Base-by-base conservation (phyloP, 2,888 invertebrate species). In the Spilosoma lubricipeda region DNA sequence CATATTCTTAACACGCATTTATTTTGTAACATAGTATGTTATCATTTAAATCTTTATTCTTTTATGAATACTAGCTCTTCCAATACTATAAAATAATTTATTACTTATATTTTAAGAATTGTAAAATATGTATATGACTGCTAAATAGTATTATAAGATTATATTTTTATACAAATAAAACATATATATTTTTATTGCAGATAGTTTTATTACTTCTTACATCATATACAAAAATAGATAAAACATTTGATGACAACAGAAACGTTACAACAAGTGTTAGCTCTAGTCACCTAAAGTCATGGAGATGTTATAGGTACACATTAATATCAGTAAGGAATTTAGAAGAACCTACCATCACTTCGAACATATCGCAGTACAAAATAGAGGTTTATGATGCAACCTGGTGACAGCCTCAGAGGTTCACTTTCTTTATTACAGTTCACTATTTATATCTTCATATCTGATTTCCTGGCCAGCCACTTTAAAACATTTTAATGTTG, bases 181-280 rank as follows among this genome's bases (percentile, higher is more conserved):
- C 64, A 63, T 72, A 69, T 72, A 69, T 76, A 74, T 77, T 79
- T 81, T 69, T 69, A 81, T 70, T 84, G 82, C 78, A 72, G 74
- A 77, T 71, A 83, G 78, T 81, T 85, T 85, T 85, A 85, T 79
- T 85, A 79, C n/a, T 73, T 66, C 73, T 78, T 72, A 78, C 78
- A 74, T 77, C 76, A 82, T 78, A 83, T 83, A 85, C 79, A 85
- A 86, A 85, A 85, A 85, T 85, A 85, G 85, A 85, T 82, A 81
- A 75, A 83, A 81, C 59, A 81, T 83, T 79, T 72, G 74, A 70
- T 71, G 77, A 74, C 81, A 72, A 73, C 72, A 75, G 75, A 45
- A 64, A 59, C 39, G 5, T 52, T 70, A 71, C 23, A 27, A 56
- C 72, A 52, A 72, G 71, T 39, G 67, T 13, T 33, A 20, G 33